Percentiles rank a stretch among this genome's conserved stretches.
phyloP scores from a whole-genome alignment of 1,140 invertebrate species.

The Prorops nasuta region DNA sequence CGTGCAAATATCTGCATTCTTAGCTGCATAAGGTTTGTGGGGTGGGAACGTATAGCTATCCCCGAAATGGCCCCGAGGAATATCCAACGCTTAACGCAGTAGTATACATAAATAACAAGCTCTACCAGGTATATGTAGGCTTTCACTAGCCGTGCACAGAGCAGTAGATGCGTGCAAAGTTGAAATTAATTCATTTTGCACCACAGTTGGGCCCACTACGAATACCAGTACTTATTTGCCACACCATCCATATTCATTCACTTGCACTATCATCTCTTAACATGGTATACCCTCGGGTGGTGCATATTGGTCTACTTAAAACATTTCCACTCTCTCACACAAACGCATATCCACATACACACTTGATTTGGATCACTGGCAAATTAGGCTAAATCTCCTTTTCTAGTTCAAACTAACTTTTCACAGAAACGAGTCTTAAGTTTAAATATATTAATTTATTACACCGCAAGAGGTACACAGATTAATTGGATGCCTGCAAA shows the following conservation, averaged over 20 bases:
- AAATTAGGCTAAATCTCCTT: neutral
- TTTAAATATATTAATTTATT: neutral
- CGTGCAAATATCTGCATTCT: neutral
- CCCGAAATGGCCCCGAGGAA: slow-evolving; percentile 10
- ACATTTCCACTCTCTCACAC: slow-evolving; percentile 30
- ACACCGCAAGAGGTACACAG: slow-evolving; percentile 18
- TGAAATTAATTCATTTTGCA: slow-evolving; percentile 38
- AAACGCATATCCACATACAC: no score
- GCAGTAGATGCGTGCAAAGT: slow-evolving; percentile 20
- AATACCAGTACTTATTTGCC: slow-evolving; percentile 32
- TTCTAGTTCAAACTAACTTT: neutral
- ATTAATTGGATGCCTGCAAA: slow-evolving; percentile 10
- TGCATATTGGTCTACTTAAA: slow-evolving; percentile 34
- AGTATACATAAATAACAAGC: slow-evolving; percentile 23
- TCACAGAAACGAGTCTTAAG: no score
- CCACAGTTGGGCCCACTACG: slow-evolving; percentile 28
- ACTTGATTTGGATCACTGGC: no score
- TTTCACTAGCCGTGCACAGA: neutral
- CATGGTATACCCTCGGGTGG: slow-evolving; percentile 21
- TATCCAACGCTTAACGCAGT: slow-evolving; percentile 10
- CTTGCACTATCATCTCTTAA: slow-evolving; percentile 30
- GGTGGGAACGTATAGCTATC: no score
- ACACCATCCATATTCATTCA: slow-evolving; percentile 36
- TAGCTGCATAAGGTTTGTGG: no score
- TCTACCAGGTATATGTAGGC: neutral